These are phyloP conservation scores for Solenopsis invicta DNA, from an alignment of 1,140 invertebrate genomes.

Conservation along the genomic window DNA sequence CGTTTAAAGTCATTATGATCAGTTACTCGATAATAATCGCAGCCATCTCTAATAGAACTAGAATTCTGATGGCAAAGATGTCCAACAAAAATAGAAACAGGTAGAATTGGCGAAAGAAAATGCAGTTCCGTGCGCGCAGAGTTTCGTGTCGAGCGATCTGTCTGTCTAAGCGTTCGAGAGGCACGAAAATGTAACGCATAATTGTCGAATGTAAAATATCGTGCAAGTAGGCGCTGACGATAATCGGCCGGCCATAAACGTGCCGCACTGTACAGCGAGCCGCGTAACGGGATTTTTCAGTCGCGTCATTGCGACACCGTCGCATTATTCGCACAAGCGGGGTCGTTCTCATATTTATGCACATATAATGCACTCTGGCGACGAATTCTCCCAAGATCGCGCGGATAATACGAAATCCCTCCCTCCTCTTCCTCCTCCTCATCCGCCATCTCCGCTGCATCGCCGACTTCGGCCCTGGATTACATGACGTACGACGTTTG, in stretches of 20 bases:
- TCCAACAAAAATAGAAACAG: not conserved
- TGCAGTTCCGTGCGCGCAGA: not conserved
- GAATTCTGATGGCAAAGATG: slow-evolving; percentile 2
- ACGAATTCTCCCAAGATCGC: slow-evolving; percentile 44
- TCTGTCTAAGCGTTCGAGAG: not conserved
- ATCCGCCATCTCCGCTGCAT: slow-evolving; percentile 6
- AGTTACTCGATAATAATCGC: not conserved
- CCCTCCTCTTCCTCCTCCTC: not conserved
- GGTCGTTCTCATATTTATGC: slow-evolving; percentile 62
- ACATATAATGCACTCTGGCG: not conserved
- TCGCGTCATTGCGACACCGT: slow-evolving; percentile 52
- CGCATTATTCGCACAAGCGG: slow-evolving; percentile 26
- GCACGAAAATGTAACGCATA: not conserved
- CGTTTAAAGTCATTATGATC: not conserved
- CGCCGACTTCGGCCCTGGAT: slow-evolving; percentile 61
- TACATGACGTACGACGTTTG: slow-evolving; percentile 77
- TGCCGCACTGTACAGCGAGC: not conserved
- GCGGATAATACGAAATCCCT: slow-evolving; percentile 44
- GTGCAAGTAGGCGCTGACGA: not conserved
- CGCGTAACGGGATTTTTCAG: slow-evolving; percentile 59
- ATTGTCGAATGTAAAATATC: not conserved
- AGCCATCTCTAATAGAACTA: not conserved
- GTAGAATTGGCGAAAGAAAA: not conserved
- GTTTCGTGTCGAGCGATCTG: not conserved
- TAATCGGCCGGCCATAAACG: not conserved